Evolutionary conservation across 2,113 vertebrate genomes (phyloP), one percentile per base, ranked within the genome.

Genomic region (Serinus canaria): DNA sequence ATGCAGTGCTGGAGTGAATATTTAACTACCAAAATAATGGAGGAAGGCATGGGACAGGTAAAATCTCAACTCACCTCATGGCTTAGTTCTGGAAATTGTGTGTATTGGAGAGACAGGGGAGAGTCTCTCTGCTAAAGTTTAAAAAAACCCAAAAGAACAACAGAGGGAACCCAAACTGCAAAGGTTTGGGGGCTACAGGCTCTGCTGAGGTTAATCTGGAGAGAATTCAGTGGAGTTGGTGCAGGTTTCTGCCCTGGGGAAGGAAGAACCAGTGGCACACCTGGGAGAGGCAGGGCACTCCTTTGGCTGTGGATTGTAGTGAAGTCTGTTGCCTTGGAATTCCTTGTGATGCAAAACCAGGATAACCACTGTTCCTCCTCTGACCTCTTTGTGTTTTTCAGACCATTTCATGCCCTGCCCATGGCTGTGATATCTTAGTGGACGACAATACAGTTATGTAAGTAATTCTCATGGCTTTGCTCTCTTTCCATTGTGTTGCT

Each of bases 31-130:
- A 99, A 99, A 99, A 99, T 99, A 97, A 99, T 99, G 98, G 99
- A 99, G 95, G 99, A 99, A 98, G 99, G 99, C 98, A 99, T 99
- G 99, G 99, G 99, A 97, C 99, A 99, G 99, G 99, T 99, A 99
- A 97, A 93, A 56, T 43, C 13, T 46, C 56, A 43, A 13, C 20
- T 77, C 2, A 55, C n/a, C 25, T 39, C 9, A 2, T 33, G 62
- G 24, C 39, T 90, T 44, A 13, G 10, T n/a, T 67, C 33, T 89
- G 55, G 50, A 30, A 68, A 27, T 60, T 11, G 20, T 56, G 31
- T 50, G 15, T 50, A 1, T n/a, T 37, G 52, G 49, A 58, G 78
- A 59, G 46, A 74, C 4, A 5, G 14, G 23, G 30, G 35, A 60
- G 13, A 78, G 33, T 67, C 20, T 74, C 69, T 9, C 13, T 15